Percentiles rank a stretch among this genome's conserved stretches.
Conservation (phyloP, 2,888 invertebrate species). For the Anthrax anthrax region DNA sequence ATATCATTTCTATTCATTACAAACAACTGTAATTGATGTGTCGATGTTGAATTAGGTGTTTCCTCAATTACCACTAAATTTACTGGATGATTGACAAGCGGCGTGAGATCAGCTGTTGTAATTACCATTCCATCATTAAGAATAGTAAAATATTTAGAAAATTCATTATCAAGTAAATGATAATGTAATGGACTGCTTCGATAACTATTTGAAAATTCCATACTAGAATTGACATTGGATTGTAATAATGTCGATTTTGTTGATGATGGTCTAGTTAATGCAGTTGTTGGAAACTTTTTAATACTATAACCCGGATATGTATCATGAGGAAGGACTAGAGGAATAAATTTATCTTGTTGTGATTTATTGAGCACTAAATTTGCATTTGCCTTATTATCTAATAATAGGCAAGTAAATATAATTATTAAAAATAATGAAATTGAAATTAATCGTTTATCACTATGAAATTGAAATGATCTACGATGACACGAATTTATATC, state of each 20-base stretch:
- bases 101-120: slow-evolving; percentile 75
- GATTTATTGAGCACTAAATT: neutral
- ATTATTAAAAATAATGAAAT: neutral
- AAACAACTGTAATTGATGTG: slow-evolving; percentile 65
- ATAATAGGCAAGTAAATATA: neutral
- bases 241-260: neutral
- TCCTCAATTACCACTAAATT: slow-evolving; percentile 71
- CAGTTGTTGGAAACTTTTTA: slow-evolving; percentile 48
- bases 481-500: neutral
- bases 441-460: neutral
- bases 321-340: slow-evolving; percentile 67
- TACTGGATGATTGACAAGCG: slow-evolving; percentile 66
- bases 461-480: neutral
- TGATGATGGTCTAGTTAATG: slow-evolving; percentile 1
- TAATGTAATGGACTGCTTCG: slow-evolving; percentile 31
- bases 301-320: slow-evolving; percentile 81
- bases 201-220: neutral
- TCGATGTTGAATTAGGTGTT: slow-evolving; percentile 61
- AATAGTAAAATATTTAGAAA: slow-evolving; percentile 73
- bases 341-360: slow-evolving; percentile 7
- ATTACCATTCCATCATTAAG: slow-evolving; percentile 78
- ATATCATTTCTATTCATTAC: slow-evolving; percentile 72
- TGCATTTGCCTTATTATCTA: neutral
- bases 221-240: neutral
- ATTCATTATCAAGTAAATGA: slow-evolving; percentile 61